Percentiles rank a stretch among this genome's conserved stretches.
phyloP scores from a whole-genome alignment of 35 echinoderm and acorn worm genomes.

The Anneissia japonica region DNA sequence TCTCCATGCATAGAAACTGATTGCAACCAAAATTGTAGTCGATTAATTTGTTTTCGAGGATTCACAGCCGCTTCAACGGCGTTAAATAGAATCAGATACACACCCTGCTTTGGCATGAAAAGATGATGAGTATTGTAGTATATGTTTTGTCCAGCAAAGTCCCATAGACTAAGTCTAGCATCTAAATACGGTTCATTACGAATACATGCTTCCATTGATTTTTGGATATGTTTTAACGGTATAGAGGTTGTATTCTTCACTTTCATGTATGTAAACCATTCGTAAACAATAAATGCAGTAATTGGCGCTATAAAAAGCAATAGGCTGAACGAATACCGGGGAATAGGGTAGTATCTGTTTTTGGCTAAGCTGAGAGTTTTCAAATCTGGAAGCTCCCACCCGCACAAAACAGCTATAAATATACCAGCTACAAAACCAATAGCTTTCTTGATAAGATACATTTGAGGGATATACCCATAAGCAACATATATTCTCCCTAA shows the following conservation, averaged over 20 bases:
- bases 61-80: not conserved
- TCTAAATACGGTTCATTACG: not conserved
- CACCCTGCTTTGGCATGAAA: not conserved
- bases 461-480: not conserved
- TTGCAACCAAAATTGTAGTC: not conserved
- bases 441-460: not conserved
- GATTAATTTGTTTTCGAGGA: not conserved
- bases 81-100: slow-evolving; percentile 6
- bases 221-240: not conserved
- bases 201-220: not conserved
- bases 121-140: slow-evolving; percentile 13
- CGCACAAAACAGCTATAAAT: not conserved
- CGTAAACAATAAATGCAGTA: not conserved
- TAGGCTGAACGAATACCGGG: not conserved
- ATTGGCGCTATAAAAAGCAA: not conserved
- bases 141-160: slow-evolving; percentile 5
- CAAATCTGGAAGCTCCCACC: not conserved
- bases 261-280: not conserved
- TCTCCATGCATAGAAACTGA: not conserved
- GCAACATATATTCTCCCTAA: not conserved
- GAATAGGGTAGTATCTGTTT: not conserved
- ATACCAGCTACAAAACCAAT: not conserved
- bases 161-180: not conserved
- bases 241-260: not conserved
- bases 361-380: not conserved